A percentile compares a stretch with the other conserved stretches of the same genome.
phyloP scores from a whole-genome alignment of 2,113 vertebrate genomes.

The Cheirogaleus medius region DNA sequence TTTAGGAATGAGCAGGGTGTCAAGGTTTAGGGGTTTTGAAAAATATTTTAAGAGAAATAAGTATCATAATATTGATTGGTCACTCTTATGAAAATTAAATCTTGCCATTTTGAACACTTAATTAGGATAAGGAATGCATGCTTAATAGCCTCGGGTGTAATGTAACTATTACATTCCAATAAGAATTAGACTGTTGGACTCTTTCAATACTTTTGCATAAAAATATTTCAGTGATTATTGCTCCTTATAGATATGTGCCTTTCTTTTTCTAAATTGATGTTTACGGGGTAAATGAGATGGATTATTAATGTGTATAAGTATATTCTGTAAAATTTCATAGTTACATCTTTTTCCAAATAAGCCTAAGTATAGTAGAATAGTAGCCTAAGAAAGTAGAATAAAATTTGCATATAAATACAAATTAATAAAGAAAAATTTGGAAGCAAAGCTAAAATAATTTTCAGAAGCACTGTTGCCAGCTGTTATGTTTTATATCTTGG shows the following conservation, averaged over 20 bases:
- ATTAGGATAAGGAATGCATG: not conserved
- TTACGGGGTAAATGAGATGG: not conserved
- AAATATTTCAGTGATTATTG: not conserved
- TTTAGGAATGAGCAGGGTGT: not conserved
- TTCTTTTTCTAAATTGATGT: conserved; percentile 6
- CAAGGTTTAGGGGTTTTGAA: conserved; percentile 22
- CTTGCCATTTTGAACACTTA: not conserved
- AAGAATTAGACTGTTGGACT: not conserved
- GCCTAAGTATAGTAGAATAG: not conserved
- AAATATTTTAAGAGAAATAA: conserved; percentile 48
- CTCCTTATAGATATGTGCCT: not conserved
- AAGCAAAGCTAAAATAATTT: not conserved
- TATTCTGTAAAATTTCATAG: not conserved
- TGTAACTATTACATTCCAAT: not conserved
- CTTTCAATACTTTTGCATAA: not conserved
- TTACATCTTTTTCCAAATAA: conserved; percentile 1
- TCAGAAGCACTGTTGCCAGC: not conserved
- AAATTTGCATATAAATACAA: conserved; percentile 18
- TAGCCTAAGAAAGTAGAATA: not conserved
- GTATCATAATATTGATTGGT: not conserved
- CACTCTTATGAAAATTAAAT: not conserved
- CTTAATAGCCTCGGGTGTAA: not conserved
- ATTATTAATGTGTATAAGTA: conserved; percentile 31
- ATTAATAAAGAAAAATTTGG: conserved; percentile 8
- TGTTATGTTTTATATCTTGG: not conserved